A percentile compares a stretch with the other conserved stretches of the same genome.
phyloP scores from a whole-genome alignment of 2,888 invertebrate genomes.

The Mythimna lalbum region DNA sequence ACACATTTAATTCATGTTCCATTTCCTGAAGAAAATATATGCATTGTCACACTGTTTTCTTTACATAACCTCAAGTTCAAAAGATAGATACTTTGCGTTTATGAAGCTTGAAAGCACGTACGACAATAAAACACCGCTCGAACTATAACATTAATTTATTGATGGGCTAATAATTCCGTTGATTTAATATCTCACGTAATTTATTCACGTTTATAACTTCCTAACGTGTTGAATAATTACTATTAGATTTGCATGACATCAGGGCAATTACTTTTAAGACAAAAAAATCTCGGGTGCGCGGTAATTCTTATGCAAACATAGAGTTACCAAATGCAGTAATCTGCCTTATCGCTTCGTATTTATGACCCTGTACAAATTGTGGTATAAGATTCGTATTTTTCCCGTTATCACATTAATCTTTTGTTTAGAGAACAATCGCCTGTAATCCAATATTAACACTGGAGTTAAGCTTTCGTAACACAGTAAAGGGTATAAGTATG shows the following conservation, averaged over 20 bases:
- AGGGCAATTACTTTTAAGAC: conserved; percentile 29
- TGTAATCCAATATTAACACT: conserved; percentile 79
- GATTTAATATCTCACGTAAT: conserved; percentile 24
- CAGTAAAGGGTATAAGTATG: conserved; percentile 78
- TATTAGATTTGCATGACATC: conserved; percentile 38
- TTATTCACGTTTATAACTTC: conserved; percentile 25
- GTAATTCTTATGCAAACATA: conserved; percentile 54
- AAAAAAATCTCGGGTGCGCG: conserved; percentile 22
- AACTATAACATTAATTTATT: conserved; percentile 16
- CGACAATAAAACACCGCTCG: conserved; percentile 18
- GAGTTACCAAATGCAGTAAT: conserved; percentile 70
- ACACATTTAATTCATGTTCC: conserved; percentile 23
- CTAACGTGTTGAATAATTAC: conserved; percentile 20
- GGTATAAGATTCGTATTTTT: conserved; percentile 78
- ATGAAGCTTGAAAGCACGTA: conserved; percentile 31
- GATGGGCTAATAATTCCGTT: conserved; percentile 20
- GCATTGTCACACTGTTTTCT: conserved; percentile 37
- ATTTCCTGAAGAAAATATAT: conserved; percentile 34
- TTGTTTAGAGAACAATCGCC: conserved; percentile 77
- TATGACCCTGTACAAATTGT: conserved; percentile 79
- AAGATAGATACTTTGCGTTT: conserved; percentile 13
- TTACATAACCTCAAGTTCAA: conserved; percentile 7
- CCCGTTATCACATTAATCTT: conserved; percentile 79
- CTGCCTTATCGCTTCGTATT: conserved; percentile 76
- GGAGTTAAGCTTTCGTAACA: conserved; percentile 75